A percentile compares a stretch with the other conserved stretches of the same genome.
Conservation (phyloP, 64 coral and sea anemone genomes). For the Pocillopora damicornis region DNA sequence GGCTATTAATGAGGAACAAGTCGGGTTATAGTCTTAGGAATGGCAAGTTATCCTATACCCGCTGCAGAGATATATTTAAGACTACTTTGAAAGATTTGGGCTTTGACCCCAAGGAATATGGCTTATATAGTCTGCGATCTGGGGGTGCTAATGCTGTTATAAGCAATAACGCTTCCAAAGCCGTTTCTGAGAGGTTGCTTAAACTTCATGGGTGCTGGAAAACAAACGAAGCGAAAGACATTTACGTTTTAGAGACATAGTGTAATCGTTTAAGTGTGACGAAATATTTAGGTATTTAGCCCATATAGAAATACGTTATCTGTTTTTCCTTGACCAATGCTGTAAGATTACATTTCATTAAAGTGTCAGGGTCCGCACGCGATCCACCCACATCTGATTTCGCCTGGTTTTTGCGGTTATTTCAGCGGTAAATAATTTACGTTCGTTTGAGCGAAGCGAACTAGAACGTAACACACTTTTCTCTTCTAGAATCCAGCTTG, state of each 20-base stretch:
- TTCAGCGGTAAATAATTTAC: no score
- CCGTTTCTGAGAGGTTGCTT: constrained; percentile 24
- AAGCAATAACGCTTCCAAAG: neutral
- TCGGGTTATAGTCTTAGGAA: neutral
- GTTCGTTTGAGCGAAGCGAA: no score
- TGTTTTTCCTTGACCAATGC: no score
- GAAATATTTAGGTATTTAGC: constrained; percentile 17
- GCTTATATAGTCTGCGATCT: constrained; percentile 15
- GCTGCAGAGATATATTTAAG: constrained; percentile 11
- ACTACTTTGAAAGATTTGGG: constrained; percentile 1
- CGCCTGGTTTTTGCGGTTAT: no score
- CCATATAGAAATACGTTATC: neutral
- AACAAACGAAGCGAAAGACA: constrained; percentile 9
- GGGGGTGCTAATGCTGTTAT: neutral
- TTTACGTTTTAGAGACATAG: constrained; percentile 10
- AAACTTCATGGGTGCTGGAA: constrained; percentile 41
- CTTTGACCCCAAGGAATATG: constrained; percentile 5
- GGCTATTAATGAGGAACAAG: neutral
- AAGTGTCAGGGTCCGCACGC: no score
- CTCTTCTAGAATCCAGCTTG: no score
- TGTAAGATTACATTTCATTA: no score
- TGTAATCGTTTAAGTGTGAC: neutral
- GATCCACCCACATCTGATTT: no score
- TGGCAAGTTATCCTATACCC: neutral
- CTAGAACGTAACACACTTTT: no score